Conservation (phyloP, 2,797 vertebrate genomes). For the Rhynchonycteris naso region DNA sequence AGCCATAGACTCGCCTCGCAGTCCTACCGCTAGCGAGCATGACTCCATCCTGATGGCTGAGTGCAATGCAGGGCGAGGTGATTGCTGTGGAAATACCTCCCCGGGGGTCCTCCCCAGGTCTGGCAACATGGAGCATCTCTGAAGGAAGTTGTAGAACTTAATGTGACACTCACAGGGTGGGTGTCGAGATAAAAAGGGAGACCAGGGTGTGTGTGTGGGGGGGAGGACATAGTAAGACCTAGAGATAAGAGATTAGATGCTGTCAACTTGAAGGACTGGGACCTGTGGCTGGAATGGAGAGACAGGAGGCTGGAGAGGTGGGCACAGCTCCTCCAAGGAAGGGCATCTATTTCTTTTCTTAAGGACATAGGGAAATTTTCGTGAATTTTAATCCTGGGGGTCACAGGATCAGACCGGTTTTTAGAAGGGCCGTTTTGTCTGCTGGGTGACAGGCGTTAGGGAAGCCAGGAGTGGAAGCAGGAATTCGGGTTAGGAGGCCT, state of each 20-base stretch:
- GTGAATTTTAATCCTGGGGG: not conserved
- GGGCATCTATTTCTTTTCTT: not conserved
- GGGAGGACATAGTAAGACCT: not conserved
- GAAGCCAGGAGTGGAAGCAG: not conserved
- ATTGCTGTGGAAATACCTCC: not conserved
- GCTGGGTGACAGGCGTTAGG: not conserved
- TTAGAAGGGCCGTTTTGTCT: not conserved
- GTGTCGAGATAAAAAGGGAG: not conserved
- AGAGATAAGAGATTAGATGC: not conserved
- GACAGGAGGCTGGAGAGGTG: not conserved
- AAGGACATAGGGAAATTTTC: not conserved
- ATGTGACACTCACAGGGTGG: not conserved
- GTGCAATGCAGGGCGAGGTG: fast-evolving
- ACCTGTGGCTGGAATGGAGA: not conserved
- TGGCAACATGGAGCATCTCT: not conserved
- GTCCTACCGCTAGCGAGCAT: not conserved
- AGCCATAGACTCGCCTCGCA: fast-evolving
- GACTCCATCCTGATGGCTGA: fast-evolving
- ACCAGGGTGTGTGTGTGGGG: not conserved
- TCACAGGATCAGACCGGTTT: not conserved
- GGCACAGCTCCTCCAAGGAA: not conserved
- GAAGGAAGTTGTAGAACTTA: not conserved
- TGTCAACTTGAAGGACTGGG: not conserved
- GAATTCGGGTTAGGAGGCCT: not conserved
- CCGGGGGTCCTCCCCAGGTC: not conserved